phyloP scores from a whole-genome alignment of 1,140 invertebrate genomes.

The Meloidogyne hapla region DNA sequence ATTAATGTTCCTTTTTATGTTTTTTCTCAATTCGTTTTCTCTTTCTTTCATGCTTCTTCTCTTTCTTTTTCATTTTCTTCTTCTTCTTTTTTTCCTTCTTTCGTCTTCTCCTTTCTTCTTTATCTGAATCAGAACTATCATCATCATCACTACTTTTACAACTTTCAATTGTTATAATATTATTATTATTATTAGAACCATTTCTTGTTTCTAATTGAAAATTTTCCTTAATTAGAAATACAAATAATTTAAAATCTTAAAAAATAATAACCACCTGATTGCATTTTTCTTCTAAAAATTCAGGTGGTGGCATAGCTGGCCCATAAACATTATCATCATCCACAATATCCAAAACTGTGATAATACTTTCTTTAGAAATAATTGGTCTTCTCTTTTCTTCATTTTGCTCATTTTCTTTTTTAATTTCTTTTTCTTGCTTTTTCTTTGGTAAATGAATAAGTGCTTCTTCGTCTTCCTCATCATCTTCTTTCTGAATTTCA shows the following conservation, averaged over 20 bases:
- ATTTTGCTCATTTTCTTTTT: background rate
- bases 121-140: background rate
- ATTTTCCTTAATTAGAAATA: background rate
- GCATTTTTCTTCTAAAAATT: slow-evolving; percentile 17
- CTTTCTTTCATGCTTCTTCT: background rate
- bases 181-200: background rate
- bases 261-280: background rate
- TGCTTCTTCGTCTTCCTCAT: slow-evolving; percentile 4
- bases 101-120: background rate
- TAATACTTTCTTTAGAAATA: slow-evolving; percentile 3
- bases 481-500: slow-evolving; percentile 3
- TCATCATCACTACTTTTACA: background rate
- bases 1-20: too few species aligned
- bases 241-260: background rate
- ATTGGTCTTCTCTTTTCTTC: too few species aligned
- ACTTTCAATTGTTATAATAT: background rate
- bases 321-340: slow-evolving; percentile 26
- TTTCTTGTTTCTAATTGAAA: slow-evolving; percentile 2
- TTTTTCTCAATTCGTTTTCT: too few species aligned
- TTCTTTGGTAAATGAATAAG: slow-evolving; percentile 14
- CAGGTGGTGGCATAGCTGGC: slow-evolving; percentile 17
- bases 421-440: background rate
- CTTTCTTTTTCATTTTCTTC: background rate
- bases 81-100: background rate
- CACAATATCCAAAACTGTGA: slow-evolving; percentile 21